A percentile compares a stretch with the other conserved stretches of the same genome.
Conservation (phyloP, 1,140 invertebrate genomes). For the Pachyrhynchus sulphureomaculatus region DNA sequence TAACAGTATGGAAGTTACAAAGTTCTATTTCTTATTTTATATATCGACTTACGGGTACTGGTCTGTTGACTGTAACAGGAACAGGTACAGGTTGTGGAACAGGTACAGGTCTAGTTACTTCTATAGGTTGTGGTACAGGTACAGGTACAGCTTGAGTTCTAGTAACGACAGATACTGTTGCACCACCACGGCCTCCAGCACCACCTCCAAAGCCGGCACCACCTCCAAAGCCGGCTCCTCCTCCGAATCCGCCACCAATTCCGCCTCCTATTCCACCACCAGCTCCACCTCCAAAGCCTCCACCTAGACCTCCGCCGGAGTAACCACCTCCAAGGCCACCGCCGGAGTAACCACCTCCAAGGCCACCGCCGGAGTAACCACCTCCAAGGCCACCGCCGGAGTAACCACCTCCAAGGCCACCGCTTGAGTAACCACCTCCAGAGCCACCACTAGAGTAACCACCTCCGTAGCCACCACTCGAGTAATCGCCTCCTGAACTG, state of each 20-base stretch:
- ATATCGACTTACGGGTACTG: conserved; percentile 47
- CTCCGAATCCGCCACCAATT: conserved; percentile 22
- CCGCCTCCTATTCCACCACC: conserved; percentile 30
- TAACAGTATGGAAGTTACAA: too few species aligned
- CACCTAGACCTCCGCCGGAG: too few species aligned
- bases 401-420: conserved; percentile 38
- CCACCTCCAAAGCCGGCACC: conserved; percentile 37
- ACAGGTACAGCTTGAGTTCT: conserved; percentile 37
- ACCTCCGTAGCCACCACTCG: conserved; percentile 29
- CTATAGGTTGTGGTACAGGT: conserved; percentile 50
- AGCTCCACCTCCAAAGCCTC: conserved; percentile 45
- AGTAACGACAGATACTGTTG: conserved; percentile 36
- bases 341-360: conserved; percentile 35
- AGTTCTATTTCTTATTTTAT: too few species aligned
- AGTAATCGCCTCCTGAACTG: conserved; percentile 23
- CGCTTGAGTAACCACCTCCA: conserved; percentile 34
- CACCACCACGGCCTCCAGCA: conserved; percentile 31
- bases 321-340: conserved; percentile 39
- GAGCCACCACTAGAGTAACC: conserved; percentile 23
- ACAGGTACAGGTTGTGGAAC: conserved; percentile 51
- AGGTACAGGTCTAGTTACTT: conserved; percentile 53
- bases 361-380: conserved; percentile 24
- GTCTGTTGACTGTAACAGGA: conserved; percentile 46
- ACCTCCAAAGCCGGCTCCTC: conserved; percentile 33
- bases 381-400: conserved; percentile 31